Percentiles rank a stretch among this genome's conserved stretches.
Conservation (phyloP, 53 echinoderm and acorn worm genomes). For the Stichopus horrens region DNA sequence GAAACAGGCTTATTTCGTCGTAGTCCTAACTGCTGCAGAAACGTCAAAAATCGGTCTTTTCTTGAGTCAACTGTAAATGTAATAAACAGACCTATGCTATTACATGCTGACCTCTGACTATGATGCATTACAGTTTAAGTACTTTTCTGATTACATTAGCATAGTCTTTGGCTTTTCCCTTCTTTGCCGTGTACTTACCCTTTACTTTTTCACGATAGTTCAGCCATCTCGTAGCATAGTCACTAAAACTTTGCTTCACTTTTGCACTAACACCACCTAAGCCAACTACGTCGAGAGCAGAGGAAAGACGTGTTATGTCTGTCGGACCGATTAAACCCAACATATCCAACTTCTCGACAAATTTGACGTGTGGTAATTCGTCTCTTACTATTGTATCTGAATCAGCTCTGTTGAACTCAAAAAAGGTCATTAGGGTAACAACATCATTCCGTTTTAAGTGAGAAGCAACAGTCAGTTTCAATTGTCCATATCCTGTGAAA, state of each 20-base stretch:
- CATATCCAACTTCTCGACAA: neutral
- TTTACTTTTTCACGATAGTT: neutral
- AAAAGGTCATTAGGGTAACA: neutral
- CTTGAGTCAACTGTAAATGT: neutral
- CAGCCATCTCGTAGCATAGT: no score
- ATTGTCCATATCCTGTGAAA: neutral
- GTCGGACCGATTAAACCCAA: no score
- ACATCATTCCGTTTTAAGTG: neutral
- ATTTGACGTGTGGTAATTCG: neutral
- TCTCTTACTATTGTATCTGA: neutral
- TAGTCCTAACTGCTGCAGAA: neutral
- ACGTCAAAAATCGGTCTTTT: neutral
- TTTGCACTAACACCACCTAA: no score
- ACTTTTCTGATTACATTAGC: no score
- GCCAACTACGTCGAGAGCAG: no score
- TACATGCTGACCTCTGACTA: neutral
- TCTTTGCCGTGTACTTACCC: neutral
- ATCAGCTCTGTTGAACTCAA: neutral
- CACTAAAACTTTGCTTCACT: no score
- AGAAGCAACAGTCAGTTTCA: neutral
- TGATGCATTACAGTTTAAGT: no score
- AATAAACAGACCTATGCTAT: neutral
- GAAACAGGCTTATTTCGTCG: neutral
- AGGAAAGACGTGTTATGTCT: no score
- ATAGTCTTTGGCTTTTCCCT: no score